Evolutionary conservation across 2,113 vertebrate species (phyloP), one percentile per base, ranked within the genome.

Genomic region (Barbus barbus): DNA sequence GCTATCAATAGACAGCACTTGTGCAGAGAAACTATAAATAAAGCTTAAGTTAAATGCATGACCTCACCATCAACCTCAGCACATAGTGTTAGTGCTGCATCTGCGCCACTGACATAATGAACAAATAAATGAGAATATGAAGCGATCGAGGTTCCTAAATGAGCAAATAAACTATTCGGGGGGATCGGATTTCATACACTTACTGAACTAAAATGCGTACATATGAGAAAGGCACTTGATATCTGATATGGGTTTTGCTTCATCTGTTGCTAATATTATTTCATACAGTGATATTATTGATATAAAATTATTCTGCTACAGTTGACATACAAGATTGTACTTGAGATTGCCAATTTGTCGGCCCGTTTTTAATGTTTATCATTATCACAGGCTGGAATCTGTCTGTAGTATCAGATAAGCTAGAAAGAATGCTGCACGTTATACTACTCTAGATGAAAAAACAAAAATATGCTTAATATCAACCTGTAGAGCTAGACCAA

Each of bases 1-100:
- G n/a, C n/a, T n/a, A 72, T 86, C 48, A 86, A 69, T 38, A 73
- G 72, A 75, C 22, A 33, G 36, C 77, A 76, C 26, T 78, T 31
- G 28, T 51, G 56, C 33, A 44, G 44, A 79, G 3, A 53, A 51
- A 69, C 78, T 69, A 51, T 77, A 81, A 81, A 81, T 81, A 69
- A 67, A 81, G 63, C 44, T 22, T 56, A 33, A 77, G 48, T 44
- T 72, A 13, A 22, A 78, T 26, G 31, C 44, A 16, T 12, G 61
- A 26, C 33, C 51, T 60, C 51, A 61, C n/a, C 58, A 63, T 33
- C 20, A n/a, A 44, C 36, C 56, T 46, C 24, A 12, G 36, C 11
- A 26, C 77, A 79, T 14, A 61, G 3, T 24, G 56, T 38, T 51
- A 60, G 53, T 12, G 22, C 28, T 22, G 75, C 33, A n/a, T 78